These are phyloP conservation scores for Taxidea taxus DNA, from an alignment of 2,113 vertebrate genomes.

Conservation along the genomic window DNA sequence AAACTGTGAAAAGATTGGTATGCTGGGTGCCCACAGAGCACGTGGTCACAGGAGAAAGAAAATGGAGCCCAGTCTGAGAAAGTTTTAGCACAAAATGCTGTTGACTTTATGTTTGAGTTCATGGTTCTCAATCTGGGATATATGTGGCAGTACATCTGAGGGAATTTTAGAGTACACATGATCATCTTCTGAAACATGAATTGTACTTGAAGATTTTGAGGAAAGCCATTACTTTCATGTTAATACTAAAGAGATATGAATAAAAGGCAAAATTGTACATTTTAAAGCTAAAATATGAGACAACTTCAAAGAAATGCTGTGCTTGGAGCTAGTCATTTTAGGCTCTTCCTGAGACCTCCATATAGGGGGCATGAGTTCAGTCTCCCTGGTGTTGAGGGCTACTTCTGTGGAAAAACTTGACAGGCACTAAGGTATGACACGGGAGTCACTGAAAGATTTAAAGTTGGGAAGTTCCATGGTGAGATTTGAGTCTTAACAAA, in stretches of 20 bases:
- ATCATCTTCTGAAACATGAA: not conserved
- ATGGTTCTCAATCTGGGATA: not conserved
- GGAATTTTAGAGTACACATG: not conserved
- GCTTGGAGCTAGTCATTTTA: not conserved
- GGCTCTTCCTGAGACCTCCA: not conserved
- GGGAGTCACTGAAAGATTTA: not conserved
- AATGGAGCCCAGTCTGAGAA: not conserved
- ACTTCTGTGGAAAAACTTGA: not conserved
- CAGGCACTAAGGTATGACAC: not conserved
- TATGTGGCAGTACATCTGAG: not conserved
- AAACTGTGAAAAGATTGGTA: not conserved
- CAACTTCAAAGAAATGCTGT: not conserved
- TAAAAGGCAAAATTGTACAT: not conserved
- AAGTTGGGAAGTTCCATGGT: not conserved
- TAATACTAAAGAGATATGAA: not conserved
- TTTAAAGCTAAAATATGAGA: not conserved
- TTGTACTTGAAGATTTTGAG: not conserved
- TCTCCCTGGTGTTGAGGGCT: not conserved
- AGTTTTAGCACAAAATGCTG: not conserved
- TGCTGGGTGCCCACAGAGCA: not conserved
- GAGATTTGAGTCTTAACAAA: not conserved
- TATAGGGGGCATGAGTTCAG: rapidly evolving
- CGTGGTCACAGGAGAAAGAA: not conserved
- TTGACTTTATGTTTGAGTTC: not conserved
- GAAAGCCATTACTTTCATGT: not conserved